A percentile compares a stretch with the other conserved stretches of the same genome.
These are phyloP conservation scores for Formicarius rufipectus DNA, from an alignment of 2,113 vertebrate genomes.

Conservation along the genomic window DNA sequence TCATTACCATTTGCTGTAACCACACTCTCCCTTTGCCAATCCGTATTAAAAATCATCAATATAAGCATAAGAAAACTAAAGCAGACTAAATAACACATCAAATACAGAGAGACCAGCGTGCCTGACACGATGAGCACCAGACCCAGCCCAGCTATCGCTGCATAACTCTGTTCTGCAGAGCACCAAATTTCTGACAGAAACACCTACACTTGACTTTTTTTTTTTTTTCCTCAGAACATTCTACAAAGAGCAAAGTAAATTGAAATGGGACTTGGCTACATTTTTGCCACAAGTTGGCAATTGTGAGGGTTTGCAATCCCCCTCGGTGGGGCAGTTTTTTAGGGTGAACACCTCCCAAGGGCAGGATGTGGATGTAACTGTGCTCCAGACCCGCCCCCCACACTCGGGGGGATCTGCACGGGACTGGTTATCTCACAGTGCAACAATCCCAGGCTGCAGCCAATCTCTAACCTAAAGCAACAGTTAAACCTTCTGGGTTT, in stretches of 20 bases:
- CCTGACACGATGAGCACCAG: rapidly evolving
- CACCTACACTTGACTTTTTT: background rate
- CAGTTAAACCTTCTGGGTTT: background rate
- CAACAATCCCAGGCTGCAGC: background rate
- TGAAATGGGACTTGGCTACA: background rate
- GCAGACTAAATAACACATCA: rapidly evolving
- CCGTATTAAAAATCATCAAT: background rate
- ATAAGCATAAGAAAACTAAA: background rate
- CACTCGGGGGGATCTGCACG: background rate
- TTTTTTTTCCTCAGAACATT: background rate
- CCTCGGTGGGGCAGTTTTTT: background rate
- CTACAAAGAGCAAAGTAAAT: background rate
- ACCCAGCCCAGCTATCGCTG: background rate
- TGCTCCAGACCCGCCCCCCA: background rate
- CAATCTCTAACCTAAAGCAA: background rate
- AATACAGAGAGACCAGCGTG: background rate
- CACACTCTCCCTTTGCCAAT: background rate
- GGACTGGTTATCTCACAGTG: background rate
- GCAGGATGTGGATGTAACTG: background rate
- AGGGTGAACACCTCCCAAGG: background rate
- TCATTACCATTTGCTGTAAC: background rate
- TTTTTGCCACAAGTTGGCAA: background rate
- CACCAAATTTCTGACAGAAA: background rate
- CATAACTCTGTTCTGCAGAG: background rate
- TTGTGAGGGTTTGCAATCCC: background rate